Percentiles rank a stretch among this genome's conserved stretches.
These are phyloP conservation scores for Carollia perspicillata DNA, from an alignment of 2,113 vertebrate genomes.

Conservation along the genomic window DNA sequence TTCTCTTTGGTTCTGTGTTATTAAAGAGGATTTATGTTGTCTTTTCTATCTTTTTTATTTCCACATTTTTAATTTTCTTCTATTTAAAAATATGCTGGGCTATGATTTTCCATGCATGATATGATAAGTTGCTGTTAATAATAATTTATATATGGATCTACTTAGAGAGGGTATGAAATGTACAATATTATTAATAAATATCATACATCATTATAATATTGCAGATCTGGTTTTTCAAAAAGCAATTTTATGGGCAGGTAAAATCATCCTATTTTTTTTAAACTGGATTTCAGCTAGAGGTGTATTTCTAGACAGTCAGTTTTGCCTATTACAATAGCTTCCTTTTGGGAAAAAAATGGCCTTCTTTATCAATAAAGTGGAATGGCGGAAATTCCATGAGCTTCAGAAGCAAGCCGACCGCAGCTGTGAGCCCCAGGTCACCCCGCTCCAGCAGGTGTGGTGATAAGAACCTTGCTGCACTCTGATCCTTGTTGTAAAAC, in stretches of 20 bases:
- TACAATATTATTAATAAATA: neutral
- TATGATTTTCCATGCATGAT: neutral
- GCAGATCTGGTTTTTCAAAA: neutral
- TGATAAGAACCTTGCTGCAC: neutral
- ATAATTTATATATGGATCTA: neutral
- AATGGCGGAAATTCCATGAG: neutral
- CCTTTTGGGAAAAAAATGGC: neutral
- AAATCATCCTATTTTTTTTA: neutral
- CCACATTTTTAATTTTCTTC: neutral
- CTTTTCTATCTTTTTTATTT: neutral
- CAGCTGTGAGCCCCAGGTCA: neutral
- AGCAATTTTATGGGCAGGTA: neutral
- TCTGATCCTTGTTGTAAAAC: neutral
- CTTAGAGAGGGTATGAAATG: neutral
- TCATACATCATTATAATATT: neutral
- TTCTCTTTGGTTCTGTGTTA: neutral
- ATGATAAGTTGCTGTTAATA: neutral
- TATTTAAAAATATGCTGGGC: neutral
- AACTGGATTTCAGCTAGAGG: neutral
- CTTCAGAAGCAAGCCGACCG: neutral
- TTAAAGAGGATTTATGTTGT: neutral
- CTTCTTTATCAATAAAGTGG: neutral
- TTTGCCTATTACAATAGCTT: neutral
- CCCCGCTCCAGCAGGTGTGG: neutral
- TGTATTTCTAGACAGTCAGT: neutral